These are phyloP conservation scores for Coelinius sp. DNA, from an alignment of 2,888 invertebrate genomes.

Conservation along the genomic window DNA sequence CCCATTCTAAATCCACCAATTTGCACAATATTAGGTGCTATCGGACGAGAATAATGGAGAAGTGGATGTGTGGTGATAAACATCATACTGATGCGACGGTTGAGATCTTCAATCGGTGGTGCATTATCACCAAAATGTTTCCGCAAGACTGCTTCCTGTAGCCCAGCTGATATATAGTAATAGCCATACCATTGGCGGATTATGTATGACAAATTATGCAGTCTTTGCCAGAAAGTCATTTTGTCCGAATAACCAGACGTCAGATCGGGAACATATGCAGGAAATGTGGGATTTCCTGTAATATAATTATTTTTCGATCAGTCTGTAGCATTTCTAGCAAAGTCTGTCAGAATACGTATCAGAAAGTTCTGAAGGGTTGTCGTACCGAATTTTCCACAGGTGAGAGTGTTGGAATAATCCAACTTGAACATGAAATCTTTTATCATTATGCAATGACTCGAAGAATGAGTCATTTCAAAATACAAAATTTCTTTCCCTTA, in stretches of 20 bases:
- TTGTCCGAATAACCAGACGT: background rate
- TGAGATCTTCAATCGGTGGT: slow-evolving; percentile 2
- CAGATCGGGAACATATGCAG: background rate
- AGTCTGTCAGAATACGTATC: too few species aligned
- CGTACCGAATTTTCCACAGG: too few species aligned
- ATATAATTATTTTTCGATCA: slow-evolving; percentile 45
- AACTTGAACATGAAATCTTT: slow-evolving; percentile 56
- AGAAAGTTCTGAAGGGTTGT: too few species aligned
- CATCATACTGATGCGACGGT: slow-evolving; percentile 9
- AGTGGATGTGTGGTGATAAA: slow-evolving; percentile 19
- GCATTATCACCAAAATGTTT: slow-evolving; percentile 29
- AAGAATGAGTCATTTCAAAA: too few species aligned
- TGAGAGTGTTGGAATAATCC: too few species aligned
- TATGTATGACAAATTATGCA: background rate
- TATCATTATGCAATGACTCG: too few species aligned
- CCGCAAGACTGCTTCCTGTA: background rate
- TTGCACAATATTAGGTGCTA: background rate
- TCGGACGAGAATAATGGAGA: slow-evolving; percentile 14
- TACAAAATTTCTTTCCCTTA: slow-evolving; percentile 2
- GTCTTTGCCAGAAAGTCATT: slow-evolving; percentile 1
- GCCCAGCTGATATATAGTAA: background rate
- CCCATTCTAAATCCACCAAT: slow-evolving; percentile 18
- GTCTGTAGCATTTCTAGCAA: too few species aligned
- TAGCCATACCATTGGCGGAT: background rate
- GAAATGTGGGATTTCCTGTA: slow-evolving; percentile 39